These are phyloP conservation scores for Macquaria australasica DNA, from an alignment of 2,113 vertebrate genomes.

Conservation along the genomic window DNA sequence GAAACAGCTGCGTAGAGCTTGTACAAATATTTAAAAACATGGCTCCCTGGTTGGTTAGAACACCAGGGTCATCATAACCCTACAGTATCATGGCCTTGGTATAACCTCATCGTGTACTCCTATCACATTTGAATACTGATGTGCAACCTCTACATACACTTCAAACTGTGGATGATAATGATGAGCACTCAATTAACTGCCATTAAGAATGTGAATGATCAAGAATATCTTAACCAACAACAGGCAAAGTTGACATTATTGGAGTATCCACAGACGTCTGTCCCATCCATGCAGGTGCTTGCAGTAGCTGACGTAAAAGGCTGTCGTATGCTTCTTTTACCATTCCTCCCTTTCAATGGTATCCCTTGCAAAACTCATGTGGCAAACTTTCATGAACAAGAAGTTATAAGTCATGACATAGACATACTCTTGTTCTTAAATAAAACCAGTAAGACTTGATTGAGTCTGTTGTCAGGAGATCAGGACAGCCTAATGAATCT, in stretches of 20 bases:
- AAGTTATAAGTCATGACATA: not conserved
- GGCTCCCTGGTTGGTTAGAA: not conserved
- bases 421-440: not conserved
- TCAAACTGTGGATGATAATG: not conserved
- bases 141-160: not conserved
- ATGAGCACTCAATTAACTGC: not conserved
- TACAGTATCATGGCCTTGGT: not conserved
- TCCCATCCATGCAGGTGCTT: not conserved
- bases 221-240: not conserved
- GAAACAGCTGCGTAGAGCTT: conserved; percentile 24
- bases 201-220: too few species aligned
- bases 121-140: not conserved
- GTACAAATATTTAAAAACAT: conserved; percentile 45
- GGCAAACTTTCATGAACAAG: not conserved
- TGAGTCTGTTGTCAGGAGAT: not conserved
- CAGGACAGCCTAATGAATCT: not conserved
- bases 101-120: not conserved
- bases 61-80: conserved; percentile 6
- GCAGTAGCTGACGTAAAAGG: not conserved
- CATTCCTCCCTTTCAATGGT: not conserved
- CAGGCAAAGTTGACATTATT: not conserved
- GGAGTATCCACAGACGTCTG: not conserved
- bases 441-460: not conserved
- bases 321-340: not conserved
- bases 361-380: not conserved